Conservation (phyloP, 2,797 vertebrate genomes). For the Cyprinella venusta region DNA sequence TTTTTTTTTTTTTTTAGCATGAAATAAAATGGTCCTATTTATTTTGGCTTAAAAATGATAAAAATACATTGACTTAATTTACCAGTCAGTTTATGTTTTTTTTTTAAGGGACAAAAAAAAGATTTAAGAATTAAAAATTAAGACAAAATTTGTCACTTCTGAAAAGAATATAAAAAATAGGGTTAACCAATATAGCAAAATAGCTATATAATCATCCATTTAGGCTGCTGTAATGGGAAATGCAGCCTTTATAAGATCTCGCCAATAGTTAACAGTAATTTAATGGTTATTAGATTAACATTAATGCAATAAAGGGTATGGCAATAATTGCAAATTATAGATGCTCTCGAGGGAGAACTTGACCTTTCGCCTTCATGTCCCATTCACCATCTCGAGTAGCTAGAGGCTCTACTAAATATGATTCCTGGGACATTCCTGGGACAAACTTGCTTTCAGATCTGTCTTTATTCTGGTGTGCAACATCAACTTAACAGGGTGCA, state of each 20-base stretch:
- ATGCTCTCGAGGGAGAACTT: constrained; percentile 28
- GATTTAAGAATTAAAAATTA: too few species aligned
- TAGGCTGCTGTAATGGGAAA: background rate
- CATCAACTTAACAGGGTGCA: background rate
- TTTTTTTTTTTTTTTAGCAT: too few species aligned
- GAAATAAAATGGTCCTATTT: background rate
- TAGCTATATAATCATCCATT: background rate
- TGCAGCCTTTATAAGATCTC: background rate
- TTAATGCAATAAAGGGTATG: constrained; percentile 18
- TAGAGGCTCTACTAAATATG: background rate
- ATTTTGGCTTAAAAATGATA: background rate
- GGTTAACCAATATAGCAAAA: background rate
- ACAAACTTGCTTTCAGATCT: background rate
- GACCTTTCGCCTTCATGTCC: constrained; percentile 12
- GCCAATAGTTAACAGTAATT: constrained; percentile 19
- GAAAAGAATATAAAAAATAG: background rate
- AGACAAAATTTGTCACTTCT: background rate
- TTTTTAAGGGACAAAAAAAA: background rate
- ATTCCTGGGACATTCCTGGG: background rate
- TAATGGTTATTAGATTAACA: constrained; percentile 18
- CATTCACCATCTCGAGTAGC: background rate
- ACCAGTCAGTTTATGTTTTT: background rate
- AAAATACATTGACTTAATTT: background rate
- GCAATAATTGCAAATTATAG: constrained; percentile 40
- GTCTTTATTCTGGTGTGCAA: background rate